These are phyloP conservation scores for Panagrolaimus sp. DNA, from an alignment of 1,140 invertebrate genomes.

Conservation along the genomic window DNA sequence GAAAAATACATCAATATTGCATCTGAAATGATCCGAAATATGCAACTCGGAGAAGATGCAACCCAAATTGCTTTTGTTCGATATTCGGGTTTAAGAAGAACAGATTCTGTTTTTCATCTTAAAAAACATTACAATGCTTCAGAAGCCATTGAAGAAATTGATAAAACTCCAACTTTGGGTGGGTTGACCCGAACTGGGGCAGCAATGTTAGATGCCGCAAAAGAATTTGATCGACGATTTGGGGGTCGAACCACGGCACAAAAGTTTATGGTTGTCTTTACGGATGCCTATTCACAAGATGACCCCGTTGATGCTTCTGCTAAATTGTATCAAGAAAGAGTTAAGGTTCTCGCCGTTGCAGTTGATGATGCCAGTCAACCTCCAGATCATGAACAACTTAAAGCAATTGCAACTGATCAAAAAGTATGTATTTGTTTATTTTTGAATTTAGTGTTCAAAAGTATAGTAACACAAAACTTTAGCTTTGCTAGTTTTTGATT, in stretches of 20 bases:
- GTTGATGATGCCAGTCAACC: neutral
- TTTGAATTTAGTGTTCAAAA: no score
- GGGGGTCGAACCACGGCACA: neutral
- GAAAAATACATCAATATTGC: slow-evolving; percentile 12
- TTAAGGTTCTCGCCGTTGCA: neutral
- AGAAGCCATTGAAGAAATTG: slow-evolving; percentile 5
- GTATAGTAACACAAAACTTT: no score
- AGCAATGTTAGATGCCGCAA: neutral
- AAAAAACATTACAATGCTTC: slow-evolving; percentile 4
- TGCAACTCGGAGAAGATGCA: neutral
- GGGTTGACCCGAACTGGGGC: neutral
- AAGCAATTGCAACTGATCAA: neutral
- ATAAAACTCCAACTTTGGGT: neutral
- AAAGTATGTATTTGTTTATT: neutral
- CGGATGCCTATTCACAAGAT: slow-evolving; percentile 7
- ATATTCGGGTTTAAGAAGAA: neutral
- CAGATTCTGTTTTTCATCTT: neutral
- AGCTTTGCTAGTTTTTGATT: no score
- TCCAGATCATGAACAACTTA: slow-evolving; percentile 1
- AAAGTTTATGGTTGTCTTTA: slow-evolving; percentile 3
- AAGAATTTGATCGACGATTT: neutral
- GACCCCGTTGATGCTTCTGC: slow-evolving; percentile 7
- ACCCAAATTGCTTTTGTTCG: slow-evolving; percentile 7
- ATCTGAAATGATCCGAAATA: neutral
- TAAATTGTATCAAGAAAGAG: neutral